phyloP scores from a whole-genome alignment of 2,888 invertebrate genomes.

The Stenichneumon culpator region DNA sequence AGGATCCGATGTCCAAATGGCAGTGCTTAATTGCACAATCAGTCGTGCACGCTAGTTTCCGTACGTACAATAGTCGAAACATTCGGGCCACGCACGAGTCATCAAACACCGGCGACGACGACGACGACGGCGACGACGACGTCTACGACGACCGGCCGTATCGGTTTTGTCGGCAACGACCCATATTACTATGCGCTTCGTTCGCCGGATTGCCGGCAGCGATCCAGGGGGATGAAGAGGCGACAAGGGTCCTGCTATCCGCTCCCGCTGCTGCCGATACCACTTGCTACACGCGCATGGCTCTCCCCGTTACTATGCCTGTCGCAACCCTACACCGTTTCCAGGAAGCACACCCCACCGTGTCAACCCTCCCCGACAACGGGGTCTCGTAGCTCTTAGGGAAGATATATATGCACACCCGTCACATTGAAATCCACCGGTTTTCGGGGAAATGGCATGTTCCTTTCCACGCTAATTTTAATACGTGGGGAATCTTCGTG shows the following conservation, averaged over 20 bases:
- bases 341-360: slow-evolving; percentile 9
- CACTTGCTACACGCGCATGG: slow-evolving; percentile 2
- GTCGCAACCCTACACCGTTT: slow-evolving; percentile 22
- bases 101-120: slow-evolving; percentile 73
- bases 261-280: slow-evolving; percentile 2
- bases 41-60: slow-evolving; percentile 58
- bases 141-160: slow-evolving; percentile 27
- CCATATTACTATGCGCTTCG: slow-evolving; percentile 60
- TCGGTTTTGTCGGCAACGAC: slow-evolving; percentile 64
- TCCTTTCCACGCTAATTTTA: slow-evolving; percentile 8
- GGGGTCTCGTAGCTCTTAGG: not conserved
- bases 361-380: not conserved
- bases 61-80: slow-evolving; percentile 54
- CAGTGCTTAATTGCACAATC: slow-evolving; percentile 60
- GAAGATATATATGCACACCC: slow-evolving; percentile 13
- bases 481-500: not conserved
- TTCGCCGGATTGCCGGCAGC: slow-evolving; percentile 39
- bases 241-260: slow-evolving; percentile 25
- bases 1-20: slow-evolving; percentile 49
- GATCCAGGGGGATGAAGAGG: slow-evolving; percentile 41
- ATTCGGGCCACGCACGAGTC: slow-evolving; percentile 77
- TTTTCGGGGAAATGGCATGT: slow-evolving; percentile 3
- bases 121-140: slow-evolving; percentile 27
- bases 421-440: slow-evolving; percentile 27
- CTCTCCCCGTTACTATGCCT: slow-evolving; percentile 8